phyloP scores from a whole-genome alignment of 2,888 invertebrate species.

The Anarsia innoxiella region DNA sequence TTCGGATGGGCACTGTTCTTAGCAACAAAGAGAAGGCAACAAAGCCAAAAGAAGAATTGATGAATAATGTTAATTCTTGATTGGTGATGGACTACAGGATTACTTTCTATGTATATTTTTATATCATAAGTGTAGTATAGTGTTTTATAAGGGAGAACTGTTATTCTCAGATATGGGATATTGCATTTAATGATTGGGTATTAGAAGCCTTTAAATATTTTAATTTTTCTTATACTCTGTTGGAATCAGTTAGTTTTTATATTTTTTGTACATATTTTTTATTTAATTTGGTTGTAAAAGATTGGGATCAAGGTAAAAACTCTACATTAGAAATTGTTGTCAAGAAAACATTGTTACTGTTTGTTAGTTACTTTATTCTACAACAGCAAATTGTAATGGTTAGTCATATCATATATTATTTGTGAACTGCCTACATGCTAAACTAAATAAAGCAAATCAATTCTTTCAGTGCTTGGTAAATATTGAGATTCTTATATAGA shows the following conservation, averaged over 20 bases:
- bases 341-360: conserved; percentile 10
- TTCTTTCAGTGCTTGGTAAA: conserved; percentile 37
- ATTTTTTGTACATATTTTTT: too few relatives aligned
- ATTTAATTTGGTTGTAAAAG: too few relatives aligned
- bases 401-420: conserved; percentile 12
- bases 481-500: conserved; percentile 8
- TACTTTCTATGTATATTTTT: conserved; percentile 1
- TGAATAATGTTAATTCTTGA: conserved; percentile 19
- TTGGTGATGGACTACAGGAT: conserved; percentile 16
- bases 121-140: too few relatives aligned
- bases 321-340: too few relatives aligned
- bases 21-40: conserved; percentile 79
- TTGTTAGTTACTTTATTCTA: conserved; percentile 38
- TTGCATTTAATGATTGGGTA: too few relatives aligned
- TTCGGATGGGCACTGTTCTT: conserved; percentile 87
- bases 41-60: conserved; percentile 3
- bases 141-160: too few relatives aligned
- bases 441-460: conserved; percentile 30
- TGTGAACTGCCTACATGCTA: conserved; percentile 19
- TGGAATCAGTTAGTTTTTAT: too few relatives aligned
- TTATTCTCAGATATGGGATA: too few relatives aligned
- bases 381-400: conserved; percentile 33
- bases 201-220: too few relatives aligned
- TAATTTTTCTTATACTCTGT: too few relatives aligned
- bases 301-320: too few relatives aligned